Conservation (phyloP, 1,140 invertebrate genomes). For the Drosophila willistoni region DNA sequence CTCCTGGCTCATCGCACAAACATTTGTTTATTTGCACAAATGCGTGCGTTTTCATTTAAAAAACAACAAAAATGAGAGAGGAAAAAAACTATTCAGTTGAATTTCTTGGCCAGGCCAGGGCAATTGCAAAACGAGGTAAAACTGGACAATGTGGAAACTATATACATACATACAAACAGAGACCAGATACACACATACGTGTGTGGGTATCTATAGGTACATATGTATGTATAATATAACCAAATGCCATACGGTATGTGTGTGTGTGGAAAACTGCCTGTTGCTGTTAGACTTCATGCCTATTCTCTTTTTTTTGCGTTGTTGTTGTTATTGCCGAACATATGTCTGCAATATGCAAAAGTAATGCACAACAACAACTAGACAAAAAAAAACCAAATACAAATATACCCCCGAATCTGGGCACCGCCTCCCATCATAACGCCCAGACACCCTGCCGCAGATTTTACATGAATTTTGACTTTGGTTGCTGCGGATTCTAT, state of each 20-base stretch:
- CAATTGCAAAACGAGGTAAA: constrained; percentile 55
- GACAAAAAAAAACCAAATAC: constrained; percentile 8
- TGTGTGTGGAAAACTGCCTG: constrained; percentile 54
- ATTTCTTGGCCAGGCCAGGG: constrained; percentile 50
- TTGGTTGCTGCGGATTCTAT: constrained; percentile 58
- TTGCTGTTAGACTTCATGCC: constrained; percentile 52
- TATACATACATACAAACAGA: constrained; percentile 31
- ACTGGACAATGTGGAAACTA: constrained; percentile 57
- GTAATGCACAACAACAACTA: constrained; percentile 69
- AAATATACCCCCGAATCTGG: not conserved
- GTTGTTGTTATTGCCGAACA: constrained; percentile 47
- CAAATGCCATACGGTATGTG: constrained; percentile 4
- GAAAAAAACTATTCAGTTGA: constrained; percentile 64
- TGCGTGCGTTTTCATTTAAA: constrained; percentile 68
- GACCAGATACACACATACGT: not conserved
- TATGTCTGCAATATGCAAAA: constrained; percentile 81
- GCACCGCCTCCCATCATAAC: not conserved
- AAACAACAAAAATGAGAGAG: not conserved
- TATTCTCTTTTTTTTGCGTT: constrained; percentile 26
- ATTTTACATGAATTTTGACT: constrained; percentile 76
- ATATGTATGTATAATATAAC: not conserved
- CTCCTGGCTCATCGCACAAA: constrained; percentile 23
- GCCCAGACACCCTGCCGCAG: constrained; percentile 11
- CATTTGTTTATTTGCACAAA: constrained; percentile 77
- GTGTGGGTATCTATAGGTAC: not conserved